phyloP scores from a whole-genome alignment of 2,797 vertebrate genomes.

The Carduelis carduelis region DNA sequence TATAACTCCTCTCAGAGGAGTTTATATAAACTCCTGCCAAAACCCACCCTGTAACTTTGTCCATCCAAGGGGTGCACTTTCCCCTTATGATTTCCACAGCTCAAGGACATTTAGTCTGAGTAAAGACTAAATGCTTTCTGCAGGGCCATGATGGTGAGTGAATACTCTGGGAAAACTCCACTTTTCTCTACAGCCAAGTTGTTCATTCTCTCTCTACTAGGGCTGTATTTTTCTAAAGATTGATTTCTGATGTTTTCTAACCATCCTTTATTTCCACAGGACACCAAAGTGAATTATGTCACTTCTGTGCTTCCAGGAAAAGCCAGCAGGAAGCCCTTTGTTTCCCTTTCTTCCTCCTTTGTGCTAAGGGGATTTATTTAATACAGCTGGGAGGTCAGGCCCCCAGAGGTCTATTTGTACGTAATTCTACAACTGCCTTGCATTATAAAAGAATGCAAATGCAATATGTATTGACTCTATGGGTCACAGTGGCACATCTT shows the following conservation, averaged over 20 bases:
- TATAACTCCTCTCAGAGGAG: not conserved
- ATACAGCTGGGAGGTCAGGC: constrained; percentile 40
- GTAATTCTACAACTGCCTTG: constrained; percentile 36
- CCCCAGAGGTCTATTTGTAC: constrained; percentile 17
- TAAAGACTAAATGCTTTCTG: not conserved
- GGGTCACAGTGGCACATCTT: not conserved
- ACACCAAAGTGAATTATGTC: constrained; percentile 3
- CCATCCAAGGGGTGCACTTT: not conserved
- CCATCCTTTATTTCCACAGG: not conserved
- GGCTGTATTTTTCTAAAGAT: not conserved
- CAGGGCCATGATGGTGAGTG: not conserved
- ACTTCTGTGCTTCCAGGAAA: constrained; percentile 46
- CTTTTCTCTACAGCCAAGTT: not conserved
- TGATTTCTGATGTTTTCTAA: not conserved
- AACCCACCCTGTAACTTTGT: not conserved
- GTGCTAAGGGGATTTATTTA: constrained; percentile 55
- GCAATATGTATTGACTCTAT: not conserved
- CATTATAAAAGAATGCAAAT: constrained; percentile 67
- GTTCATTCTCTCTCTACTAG: not conserved
- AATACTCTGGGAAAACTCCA: not conserved
- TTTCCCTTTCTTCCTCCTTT: constrained; percentile 53
- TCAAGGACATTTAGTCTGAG: not conserved
- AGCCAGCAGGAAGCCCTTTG: constrained; percentile 49
- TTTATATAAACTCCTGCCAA: not conserved
- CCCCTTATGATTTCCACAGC: not conserved